These are phyloP conservation scores for Catostylus mosaicus DNA, from an alignment of 30 jellyfish, hydroid and myxozoan genomes.

Conservation along the genomic window DNA sequence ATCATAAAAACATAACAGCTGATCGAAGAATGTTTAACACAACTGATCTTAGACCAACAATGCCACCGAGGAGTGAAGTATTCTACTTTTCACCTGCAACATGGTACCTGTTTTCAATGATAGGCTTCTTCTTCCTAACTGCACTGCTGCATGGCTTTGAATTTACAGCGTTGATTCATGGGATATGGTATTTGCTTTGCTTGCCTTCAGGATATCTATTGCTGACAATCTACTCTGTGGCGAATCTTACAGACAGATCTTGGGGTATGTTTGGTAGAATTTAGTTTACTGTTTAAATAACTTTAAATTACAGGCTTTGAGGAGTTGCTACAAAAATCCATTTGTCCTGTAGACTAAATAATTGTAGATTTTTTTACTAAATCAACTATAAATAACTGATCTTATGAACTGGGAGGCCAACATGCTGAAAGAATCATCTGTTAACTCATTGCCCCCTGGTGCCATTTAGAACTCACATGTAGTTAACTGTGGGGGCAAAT, in stretches of 20 bases:
- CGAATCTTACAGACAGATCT: constrained; percentile 93
- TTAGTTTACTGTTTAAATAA: too few species aligned
- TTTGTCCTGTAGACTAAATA: too few species aligned
- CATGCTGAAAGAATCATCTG: too few species aligned
- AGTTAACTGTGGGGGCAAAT: too few species aligned
- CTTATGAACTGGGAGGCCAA: too few species aligned
- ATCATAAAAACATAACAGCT: neutral
- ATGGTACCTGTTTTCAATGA: constrained; percentile 85
- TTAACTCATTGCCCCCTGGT: too few species aligned
- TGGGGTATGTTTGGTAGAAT: constrained; percentile 86
- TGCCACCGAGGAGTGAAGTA: constrained; percentile 17
- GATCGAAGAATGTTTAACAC: constrained; percentile 1
- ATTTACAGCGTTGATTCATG: constrained; percentile 79
- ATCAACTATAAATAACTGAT: too few species aligned
- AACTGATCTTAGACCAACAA: constrained; percentile 13
- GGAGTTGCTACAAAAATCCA: too few species aligned
- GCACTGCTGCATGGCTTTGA: constrained; percentile 95
- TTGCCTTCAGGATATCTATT: constrained; percentile 95
- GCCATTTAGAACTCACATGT: too few species aligned
- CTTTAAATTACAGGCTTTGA: too few species aligned
- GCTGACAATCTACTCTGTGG: constrained; percentile 91
- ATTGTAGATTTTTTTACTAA: too few species aligned
- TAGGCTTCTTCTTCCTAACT: constrained; percentile 75
- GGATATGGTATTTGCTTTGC: constrained; percentile 87
- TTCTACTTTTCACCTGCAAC: constrained; percentile 76